phyloP scores from a whole-genome alignment of 2,113 vertebrate genomes.

The Bombycilla garrulus region DNA sequence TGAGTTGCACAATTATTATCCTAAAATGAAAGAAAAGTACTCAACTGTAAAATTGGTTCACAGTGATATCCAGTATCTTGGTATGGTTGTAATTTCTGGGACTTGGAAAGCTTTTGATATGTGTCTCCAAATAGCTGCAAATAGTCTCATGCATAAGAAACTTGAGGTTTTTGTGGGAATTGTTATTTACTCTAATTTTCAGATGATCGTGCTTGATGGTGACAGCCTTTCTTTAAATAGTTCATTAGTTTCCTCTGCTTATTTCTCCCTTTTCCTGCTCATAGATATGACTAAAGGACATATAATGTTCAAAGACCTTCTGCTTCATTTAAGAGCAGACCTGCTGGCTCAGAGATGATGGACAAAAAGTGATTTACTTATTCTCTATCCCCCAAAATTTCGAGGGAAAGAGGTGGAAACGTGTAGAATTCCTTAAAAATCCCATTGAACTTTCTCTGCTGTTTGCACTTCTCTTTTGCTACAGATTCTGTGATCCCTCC shows the following conservation, averaged over 20 bases:
- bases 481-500: background rate
- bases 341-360: background rate
- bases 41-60: background rate
- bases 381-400: accelerated
- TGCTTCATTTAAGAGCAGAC: background rate
- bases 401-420: background rate
- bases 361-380: background rate
- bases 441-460: background rate
- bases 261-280: background rate
- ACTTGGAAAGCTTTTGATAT: background rate
- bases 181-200: background rate
- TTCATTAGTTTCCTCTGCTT: background rate
- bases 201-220: background rate
- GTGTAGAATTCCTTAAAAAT: background rate
- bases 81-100: background rate
- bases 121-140: background rate
- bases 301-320: background rate
- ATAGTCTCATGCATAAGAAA: background rate
- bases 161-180: background rate
- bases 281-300: background rate
- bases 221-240: background rate
- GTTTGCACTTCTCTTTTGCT: background rate
- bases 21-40: background rate
- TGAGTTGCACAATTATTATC: background rate
- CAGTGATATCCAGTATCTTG: background rate